These are phyloP conservation scores for Antedon mediterranea DNA, from an alignment of 53 echinoderm and acorn worm species.

Conservation along the genomic window DNA sequence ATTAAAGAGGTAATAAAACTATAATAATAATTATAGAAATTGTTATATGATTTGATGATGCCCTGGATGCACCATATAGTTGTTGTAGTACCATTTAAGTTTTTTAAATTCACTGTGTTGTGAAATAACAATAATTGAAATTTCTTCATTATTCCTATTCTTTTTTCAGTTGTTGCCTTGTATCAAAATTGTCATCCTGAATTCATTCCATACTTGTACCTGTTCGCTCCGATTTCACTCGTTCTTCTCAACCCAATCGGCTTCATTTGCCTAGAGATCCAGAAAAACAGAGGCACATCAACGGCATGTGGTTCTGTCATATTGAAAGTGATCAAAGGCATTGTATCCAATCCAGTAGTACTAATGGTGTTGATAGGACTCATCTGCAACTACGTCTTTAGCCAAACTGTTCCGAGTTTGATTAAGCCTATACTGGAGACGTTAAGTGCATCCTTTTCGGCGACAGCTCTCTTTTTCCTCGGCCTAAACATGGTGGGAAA, in stretches of 20 bases:
- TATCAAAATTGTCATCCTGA: constrained; percentile 50
- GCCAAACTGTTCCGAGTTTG: constrained; percentile 27
- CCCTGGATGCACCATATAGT: no score
- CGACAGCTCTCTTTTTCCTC: constrained; percentile 63
- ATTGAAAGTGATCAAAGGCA: constrained; percentile 22
- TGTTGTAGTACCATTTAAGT: no score
- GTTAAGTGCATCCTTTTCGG: constrained; percentile 47
- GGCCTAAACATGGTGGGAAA: constrained; percentile 70
- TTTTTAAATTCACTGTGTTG: no score
- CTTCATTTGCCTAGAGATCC: constrained; percentile 68
- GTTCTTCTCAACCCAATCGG: constrained; percentile 57
- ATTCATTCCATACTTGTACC: constrained; percentile 57
- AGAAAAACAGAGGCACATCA: constrained; percentile 6
- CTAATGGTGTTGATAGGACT: constrained; percentile 47
- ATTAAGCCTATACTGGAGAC: constrained; percentile 37
- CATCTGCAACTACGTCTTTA: constrained; percentile 35
- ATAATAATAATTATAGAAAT: no score
- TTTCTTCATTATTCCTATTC: neutral
- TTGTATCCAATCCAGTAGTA: constrained; percentile 54
- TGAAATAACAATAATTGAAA: neutral
- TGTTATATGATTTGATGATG: no score
- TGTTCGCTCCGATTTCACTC: constrained; percentile 64
- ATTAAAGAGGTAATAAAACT: no score
- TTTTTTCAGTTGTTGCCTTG: constrained; percentile 42
- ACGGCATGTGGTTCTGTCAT: neutral